Evolutionary conservation across 2,113 vertebrate species (phyloP).

Genomic region (Phalacrocorax pelagicus): DNA sequence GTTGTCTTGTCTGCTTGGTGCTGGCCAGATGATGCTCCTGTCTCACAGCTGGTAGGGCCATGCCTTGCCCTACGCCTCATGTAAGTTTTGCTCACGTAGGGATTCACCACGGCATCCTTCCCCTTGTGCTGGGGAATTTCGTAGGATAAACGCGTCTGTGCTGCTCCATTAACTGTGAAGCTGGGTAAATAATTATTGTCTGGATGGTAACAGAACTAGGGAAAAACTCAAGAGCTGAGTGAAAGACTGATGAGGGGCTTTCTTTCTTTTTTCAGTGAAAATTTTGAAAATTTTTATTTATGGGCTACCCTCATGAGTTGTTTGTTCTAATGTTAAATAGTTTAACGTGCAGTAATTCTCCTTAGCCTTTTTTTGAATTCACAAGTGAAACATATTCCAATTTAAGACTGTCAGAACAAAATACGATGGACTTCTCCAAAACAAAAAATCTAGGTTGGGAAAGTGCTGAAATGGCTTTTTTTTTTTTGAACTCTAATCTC

Average conservation of each 20-base stretch:
- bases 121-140: neutral
- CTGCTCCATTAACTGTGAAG: neutral
- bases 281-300: neutral
- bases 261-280: neutral
- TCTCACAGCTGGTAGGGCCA: neutral
- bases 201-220: neutral
- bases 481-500: rapidly evolving
- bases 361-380: neutral
- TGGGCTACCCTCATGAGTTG: rapidly evolving
- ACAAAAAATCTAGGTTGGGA: neutral
- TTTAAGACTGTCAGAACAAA: neutral
- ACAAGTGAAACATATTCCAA: neutral
- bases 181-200: neutral
- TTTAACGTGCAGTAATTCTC: neutral
- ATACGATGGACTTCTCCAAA: neutral
- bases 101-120: neutral
- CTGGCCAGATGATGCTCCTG: neutral
- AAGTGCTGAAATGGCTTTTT: neutral
- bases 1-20: neutral
- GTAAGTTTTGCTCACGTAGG: neutral
- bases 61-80: rapidly evolving
- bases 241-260: neutral
- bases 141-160: neutral
- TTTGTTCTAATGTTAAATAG: neutral
- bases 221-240: neutral